Evolutionary conservation across 2,888 invertebrate species (phyloP).

Genomic region (Caenorhabditis angaria): DNA sequence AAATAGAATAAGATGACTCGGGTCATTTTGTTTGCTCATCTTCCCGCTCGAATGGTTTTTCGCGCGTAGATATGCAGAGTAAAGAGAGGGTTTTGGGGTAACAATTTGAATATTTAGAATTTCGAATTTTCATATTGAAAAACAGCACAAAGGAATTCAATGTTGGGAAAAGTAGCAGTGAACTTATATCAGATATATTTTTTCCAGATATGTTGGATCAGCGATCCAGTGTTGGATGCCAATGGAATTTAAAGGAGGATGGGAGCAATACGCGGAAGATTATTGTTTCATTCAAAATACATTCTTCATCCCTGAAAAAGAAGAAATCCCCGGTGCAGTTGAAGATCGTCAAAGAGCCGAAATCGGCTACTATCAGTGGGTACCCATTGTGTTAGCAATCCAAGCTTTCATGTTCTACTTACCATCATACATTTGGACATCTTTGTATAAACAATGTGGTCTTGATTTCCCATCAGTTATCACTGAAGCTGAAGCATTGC

Average conservation of each 20-base stretch:
- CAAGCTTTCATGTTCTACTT: constrained; percentile 71
- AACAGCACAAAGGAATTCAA: no score
- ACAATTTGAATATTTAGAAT: no score
- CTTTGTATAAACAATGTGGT: constrained; percentile 67
- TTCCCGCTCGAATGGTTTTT: neutral
- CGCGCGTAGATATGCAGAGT: no score
- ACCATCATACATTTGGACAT: constrained; percentile 70
- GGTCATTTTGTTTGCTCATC: constrained; percentile 1
- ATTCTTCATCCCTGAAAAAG: constrained; percentile 67
- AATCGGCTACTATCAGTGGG: constrained; percentile 72
- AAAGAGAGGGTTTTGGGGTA: neutral
- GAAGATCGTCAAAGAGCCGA: constrained; percentile 64
- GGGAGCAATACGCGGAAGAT: constrained; percentile 72
- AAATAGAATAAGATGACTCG: no score
- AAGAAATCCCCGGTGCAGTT: constrained; percentile 65
- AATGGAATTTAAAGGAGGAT: constrained; percentile 65
- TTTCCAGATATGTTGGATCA: constrained; percentile 63
- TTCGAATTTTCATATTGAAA: no score
- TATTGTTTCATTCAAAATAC: constrained; percentile 72
- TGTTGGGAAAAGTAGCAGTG: no score
- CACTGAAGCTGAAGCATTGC: constrained; percentile 61
- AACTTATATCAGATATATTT: neutral
- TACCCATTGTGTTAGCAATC: constrained; percentile 68
- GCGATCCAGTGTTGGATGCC: constrained; percentile 66
- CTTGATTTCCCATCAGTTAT: constrained; percentile 55